These are phyloP conservation scores for Dioctria linearis DNA, from an alignment of 2,888 invertebrate species.

Conservation along the genomic window DNA sequence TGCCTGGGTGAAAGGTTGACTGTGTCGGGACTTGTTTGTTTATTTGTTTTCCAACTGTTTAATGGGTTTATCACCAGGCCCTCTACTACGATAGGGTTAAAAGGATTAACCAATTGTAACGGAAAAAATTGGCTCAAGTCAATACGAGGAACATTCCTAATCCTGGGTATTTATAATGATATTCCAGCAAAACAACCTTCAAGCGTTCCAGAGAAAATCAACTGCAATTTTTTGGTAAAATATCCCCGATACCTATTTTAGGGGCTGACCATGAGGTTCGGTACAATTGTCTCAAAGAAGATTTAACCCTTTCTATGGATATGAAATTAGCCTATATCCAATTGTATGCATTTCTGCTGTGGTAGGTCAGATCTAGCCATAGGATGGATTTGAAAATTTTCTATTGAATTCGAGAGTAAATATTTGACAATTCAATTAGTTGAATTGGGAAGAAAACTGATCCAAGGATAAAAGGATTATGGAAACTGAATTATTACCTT, in stretches of 20 bases:
- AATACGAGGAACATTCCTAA: slow-evolving; percentile 42
- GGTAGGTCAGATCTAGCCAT: slow-evolving; percentile 9
- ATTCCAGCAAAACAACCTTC: slow-evolving; percentile 48
- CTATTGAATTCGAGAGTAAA: slow-evolving; percentile 39
- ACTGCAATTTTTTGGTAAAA: slow-evolving; percentile 15
- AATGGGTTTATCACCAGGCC: slow-evolving; percentile 49
- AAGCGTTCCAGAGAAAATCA: slow-evolving; percentile 28
- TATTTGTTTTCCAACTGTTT: slow-evolving; percentile 46
- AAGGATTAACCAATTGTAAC: slow-evolving; percentile 44
- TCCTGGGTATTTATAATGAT: slow-evolving; percentile 50
- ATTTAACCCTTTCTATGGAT: slow-evolving; percentile 20
- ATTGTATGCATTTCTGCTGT: slow-evolving; percentile 1
- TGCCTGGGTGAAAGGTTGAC: slow-evolving; percentile 16
- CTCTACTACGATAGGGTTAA: slow-evolving; percentile 37
- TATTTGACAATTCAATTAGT: slow-evolving; percentile 44
- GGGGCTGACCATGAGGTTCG: background rate
- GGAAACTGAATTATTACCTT: slow-evolving; percentile 33
- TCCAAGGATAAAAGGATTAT: slow-evolving; percentile 28
- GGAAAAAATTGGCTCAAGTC: slow-evolving; percentile 41
- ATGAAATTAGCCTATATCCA: slow-evolving; percentile 14
- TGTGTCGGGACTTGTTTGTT: slow-evolving; percentile 17
- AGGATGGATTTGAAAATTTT: slow-evolving; percentile 15
- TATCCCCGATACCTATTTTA: background rate
- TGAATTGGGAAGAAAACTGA: background rate
- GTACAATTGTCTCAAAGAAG: background rate